Conservation (phyloP, 1,140 invertebrate genomes). For the Psilanteris sp. region DNA sequence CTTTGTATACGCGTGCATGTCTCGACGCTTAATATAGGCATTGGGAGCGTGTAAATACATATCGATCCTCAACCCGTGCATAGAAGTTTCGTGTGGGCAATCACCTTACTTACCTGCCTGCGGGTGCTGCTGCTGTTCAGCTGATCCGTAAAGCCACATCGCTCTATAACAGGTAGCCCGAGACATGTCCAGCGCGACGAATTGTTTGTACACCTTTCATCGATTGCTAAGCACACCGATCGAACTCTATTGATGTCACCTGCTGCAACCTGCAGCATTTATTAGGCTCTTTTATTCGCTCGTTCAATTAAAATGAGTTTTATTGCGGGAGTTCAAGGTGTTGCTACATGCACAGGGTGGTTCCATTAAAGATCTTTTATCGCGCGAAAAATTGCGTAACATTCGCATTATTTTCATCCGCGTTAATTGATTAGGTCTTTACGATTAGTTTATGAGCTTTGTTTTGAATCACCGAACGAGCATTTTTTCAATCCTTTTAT, state of each 20-base stretch:
- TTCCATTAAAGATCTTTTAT: background rate
- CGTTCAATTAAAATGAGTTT: slow-evolving; percentile 42
- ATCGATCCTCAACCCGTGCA: slow-evolving; percentile 62
- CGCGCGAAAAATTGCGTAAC: slow-evolving; percentile 18
- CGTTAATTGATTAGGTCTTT: slow-evolving; percentile 24
- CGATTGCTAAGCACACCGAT: slow-evolving; percentile 37
- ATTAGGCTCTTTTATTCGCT: slow-evolving; percentile 29
- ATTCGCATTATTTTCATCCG: background rate
- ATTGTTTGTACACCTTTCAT: slow-evolving; percentile 63
- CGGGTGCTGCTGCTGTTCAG: slow-evolving; percentile 39
- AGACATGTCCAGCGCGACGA: slow-evolving; percentile 40
- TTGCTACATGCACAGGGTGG: slow-evolving; percentile 3
- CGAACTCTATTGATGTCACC: slow-evolving; percentile 34
- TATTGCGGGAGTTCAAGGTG: slow-evolving; percentile 5
- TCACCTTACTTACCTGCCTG: slow-evolving; percentile 66
- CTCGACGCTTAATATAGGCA: slow-evolving; percentile 59
- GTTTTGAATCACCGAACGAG: background rate
- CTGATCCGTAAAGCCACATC: slow-evolving; percentile 52
- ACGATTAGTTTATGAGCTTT: slow-evolving; percentile 20
- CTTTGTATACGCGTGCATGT: slow-evolving; percentile 62
- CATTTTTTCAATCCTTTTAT: background rate
- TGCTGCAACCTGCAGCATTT: slow-evolving; percentile 26
- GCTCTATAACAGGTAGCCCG: slow-evolving; percentile 58
- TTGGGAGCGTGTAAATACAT: slow-evolving; percentile 61
- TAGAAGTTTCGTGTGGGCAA: slow-evolving; percentile 71